These are phyloP conservation scores for Plotosus lineatus DNA, from an alignment of 2,113 vertebrate species.

Conservation along the genomic window DNA sequence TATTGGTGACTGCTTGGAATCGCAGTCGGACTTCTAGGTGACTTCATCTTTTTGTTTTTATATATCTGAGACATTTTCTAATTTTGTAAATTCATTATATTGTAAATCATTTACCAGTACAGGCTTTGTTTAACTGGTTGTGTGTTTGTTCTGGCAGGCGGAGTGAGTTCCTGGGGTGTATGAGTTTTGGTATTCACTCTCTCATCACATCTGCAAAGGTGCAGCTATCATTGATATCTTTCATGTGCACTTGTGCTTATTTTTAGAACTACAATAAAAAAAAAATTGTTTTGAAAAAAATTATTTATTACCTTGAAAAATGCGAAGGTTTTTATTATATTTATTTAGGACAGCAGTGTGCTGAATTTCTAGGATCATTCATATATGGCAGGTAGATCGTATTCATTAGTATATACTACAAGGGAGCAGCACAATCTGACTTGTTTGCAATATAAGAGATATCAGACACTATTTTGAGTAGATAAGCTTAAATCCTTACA, in stretches of 20 bases:
- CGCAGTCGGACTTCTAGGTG: constrained; percentile 71
- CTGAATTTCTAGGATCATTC: no score
- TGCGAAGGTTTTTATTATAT: no score
- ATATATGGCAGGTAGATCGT: no score
- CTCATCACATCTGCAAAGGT: constrained; percentile 78
- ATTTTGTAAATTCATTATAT: not conserved
- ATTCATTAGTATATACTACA: no score
- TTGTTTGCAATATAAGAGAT: no score
- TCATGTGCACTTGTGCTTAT: no score
- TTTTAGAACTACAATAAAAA: not conserved
- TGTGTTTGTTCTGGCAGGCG: constrained; percentile 63
- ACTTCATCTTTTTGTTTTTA: not conserved
- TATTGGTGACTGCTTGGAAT: constrained; percentile 79
- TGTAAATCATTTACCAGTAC: not conserved
- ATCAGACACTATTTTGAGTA: no score
- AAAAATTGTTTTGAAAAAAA: not conserved
- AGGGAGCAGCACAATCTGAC: no score
- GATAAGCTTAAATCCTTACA: no score
- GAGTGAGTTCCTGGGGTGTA: constrained; percentile 80
- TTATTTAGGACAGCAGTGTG: no score
- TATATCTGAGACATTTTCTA: not conserved
- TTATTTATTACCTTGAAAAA: no score
- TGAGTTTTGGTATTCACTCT: constrained; percentile 87
- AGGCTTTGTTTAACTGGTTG: constrained; percentile 5
- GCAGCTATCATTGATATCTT: constrained; percentile 12